Base-by-base conservation (phyloP, 2,888 invertebrate genomes). In the Apantesis nais region DNA sequence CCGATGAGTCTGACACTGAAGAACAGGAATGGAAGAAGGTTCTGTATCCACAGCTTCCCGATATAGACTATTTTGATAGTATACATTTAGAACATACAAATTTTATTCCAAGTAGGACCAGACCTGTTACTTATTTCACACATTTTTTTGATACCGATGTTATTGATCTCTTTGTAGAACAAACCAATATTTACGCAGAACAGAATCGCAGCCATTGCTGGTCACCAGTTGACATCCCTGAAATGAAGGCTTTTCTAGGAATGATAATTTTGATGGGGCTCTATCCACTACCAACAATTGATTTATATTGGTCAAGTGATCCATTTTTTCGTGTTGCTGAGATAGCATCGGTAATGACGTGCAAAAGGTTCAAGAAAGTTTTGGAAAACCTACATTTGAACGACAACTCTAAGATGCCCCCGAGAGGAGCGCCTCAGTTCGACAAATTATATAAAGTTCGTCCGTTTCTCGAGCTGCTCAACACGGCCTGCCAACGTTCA, bases 341-440 rank as follows among this genome's bases (percentile, higher is more conserved):
- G 63, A 67, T 73, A 52, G 70, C 69, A 63, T 70, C 66, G n/a
- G 62, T 70, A 61, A 73, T 71, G 68, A 48, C 67, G 29, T 52
- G 55, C 37, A 70, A 61, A 71, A 71, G 77, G 74, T 82, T 81
- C 68, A 76, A 82, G 70, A 82, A 82, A 74, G 79, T 77, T 2
- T 75, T 71, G 19, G 79, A 74, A 80, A 81, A 82, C 66, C 70
- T 84, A 31, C 81, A 82, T 64, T n/a, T 78, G 25, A 81, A 78
- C 39, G 71, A 84, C 62, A 82, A 80, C 70, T 67, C 66, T 48
- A 70, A 69, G 19, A 78, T 77, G 70, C 77, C 79, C 63, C 63
- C 64, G 25, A 78, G 74, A 39, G 39, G 39, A 39, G 39, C 39
- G 8, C 39, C 39, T 2, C 5, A 39, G 3, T 39, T 5, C 39